Evolutionary conservation across 2,888 invertebrate species (phyloP), one percentile per base, ranked within the genome.

Genomic region (Oxyteleia sp.): DNA sequence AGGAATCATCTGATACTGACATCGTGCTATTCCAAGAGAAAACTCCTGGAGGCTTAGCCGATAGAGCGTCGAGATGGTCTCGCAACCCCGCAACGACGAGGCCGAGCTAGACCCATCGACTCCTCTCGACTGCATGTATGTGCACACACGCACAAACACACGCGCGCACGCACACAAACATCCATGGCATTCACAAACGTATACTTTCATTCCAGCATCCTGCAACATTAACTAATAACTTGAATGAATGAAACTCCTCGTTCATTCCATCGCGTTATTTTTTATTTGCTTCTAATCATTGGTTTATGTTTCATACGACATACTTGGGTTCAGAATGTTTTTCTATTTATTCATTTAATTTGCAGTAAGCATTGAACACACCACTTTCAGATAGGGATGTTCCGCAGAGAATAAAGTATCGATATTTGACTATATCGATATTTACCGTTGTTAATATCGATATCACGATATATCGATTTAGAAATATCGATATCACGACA

Each of bases 1-100:
- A 11, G 32, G 29, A 23, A 61, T 51, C 47, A 51, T 61, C n/a
- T 18, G 63, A 51, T 53, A 63, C 20, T 74, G 53, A 53, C 66
- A 26, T 66, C 64, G 41, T 35, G 64, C 75, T 75, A 75, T 76
- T 76, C 66, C 49, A 49, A 66, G 75, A 76, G 35, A 29, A 68
- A 68, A 59, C 75, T 76, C 66, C 59, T 51, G 75, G 66, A 76
- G 66, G 66, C 16, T 41, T 53, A 18, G 53, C 43, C 66, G 49
- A 32, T 57, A n/a, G n/a, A n/a, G n/a, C 20, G 49, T 49, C 49
- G 49, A 49, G 49, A 49, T 20, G 49, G 7, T 49, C 49, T 20
- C 20, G 4, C 57, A 66, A 75, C 57, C 75, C 75, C 26, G 23
- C 26, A 64, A 26, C 55, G 41, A 23, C 57, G 63, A 75, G 75